A percentile compares a stretch with the other conserved stretches of the same genome.
Conservation (phyloP, 2,888 invertebrate genomes). For the Reticulitermes lucifugus region DNA sequence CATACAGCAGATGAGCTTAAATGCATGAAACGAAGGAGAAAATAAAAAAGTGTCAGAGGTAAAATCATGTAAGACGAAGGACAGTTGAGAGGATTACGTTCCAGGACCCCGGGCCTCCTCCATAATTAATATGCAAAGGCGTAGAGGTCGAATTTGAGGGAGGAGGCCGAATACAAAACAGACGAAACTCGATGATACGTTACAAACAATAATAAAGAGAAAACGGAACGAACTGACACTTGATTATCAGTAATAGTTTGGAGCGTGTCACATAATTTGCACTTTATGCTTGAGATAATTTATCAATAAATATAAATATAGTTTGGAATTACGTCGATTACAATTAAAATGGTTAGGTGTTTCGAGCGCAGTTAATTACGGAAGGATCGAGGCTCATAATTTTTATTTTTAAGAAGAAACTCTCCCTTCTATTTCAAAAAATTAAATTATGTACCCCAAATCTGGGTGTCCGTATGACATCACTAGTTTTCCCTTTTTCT, state of each 20-base stretch:
- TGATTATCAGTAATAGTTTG: not conserved
- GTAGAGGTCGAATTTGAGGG: not conserved
- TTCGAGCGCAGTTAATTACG: no score
- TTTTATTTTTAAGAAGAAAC: no score
- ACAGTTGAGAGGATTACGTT: not conserved
- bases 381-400: no score
- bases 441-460: no score
- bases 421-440: no score
- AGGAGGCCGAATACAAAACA: not conserved
- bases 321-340: no score
- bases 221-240: not conserved
- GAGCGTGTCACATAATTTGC: not conserved
- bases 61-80: not conserved
- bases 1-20: not conserved
- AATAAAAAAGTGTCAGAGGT: not conserved
- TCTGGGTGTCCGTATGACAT: no score
- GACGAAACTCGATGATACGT: not conserved
- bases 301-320: no score
- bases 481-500: no score
- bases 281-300: not conserved
- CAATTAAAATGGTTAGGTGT: no score
- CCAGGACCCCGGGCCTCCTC: not conserved
- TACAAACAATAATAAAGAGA: not conserved
- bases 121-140: not conserved
- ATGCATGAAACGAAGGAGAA: not conserved